Conservation (phyloP, 2,113 vertebrate species). For the Chaenogobius annularis region DNA sequence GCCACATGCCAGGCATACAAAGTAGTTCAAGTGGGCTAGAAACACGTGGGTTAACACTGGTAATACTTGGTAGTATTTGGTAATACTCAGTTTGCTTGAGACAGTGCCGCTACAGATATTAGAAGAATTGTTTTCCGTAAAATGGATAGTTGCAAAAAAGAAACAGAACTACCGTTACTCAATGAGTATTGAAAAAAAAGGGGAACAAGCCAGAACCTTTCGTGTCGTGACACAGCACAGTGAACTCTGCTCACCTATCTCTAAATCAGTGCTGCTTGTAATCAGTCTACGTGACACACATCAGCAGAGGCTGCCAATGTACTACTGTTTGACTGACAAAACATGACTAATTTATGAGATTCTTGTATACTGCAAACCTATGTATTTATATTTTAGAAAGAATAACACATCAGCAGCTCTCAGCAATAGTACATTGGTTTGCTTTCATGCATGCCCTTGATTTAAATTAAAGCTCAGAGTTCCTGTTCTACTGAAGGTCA, state of each 20-base stretch:
- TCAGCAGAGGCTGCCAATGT: slow-evolving; percentile 15
- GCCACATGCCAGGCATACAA: slow-evolving; percentile 6
- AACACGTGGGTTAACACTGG: too few relatives aligned
- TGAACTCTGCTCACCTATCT: slow-evolving; percentile 26
- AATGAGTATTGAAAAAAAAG: background rate
- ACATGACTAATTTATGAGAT: background rate
- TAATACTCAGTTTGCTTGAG: background rate
- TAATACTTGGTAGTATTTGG: too few relatives aligned
- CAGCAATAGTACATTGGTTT: background rate
- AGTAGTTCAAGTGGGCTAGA: too few relatives aligned
- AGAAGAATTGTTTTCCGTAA: background rate
- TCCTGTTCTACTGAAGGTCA: background rate
- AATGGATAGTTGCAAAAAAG: background rate
- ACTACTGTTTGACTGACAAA: slow-evolving; percentile 14
- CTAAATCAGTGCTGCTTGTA: slow-evolving; percentile 18
- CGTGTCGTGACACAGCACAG: background rate
- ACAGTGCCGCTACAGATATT: background rate
- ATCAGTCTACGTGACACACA: slow-evolving; percentile 21
- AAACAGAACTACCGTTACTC: background rate
- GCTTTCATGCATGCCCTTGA: background rate
- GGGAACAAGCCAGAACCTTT: background rate
- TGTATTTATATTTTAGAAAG: background rate
- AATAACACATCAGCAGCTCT: background rate
- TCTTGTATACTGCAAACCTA: background rate
- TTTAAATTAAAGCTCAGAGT: background rate